Evolutionary conservation across 2,113 vertebrate genomes (phyloP), one percentile per base, ranked within the genome.

Genomic region (Anoplopoma fimbria): DNA sequence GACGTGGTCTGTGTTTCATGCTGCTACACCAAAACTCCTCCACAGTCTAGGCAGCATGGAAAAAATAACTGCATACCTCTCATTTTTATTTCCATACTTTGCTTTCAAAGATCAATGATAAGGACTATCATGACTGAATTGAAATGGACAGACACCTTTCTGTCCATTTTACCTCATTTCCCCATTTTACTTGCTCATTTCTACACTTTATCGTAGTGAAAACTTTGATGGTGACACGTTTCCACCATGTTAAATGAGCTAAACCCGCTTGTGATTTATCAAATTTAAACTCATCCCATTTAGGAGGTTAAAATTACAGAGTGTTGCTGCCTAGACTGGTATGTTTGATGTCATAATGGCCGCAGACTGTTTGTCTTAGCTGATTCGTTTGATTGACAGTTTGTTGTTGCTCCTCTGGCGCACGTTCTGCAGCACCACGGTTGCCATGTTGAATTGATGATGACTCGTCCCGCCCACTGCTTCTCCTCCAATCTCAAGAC

Each of bases 371-470:
- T 71, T 38, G 68, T 91, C 74, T 75, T 70, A 86, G 69, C 71
- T 75, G 74, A 80, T 82, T 23, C 25, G 27, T 78, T 63, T 83
- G 81, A 72, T 63, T 72, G 82, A 81, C 19, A 47, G 60, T 78
- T 49, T 84, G 70, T 25, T 80, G 65, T 84, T 31, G 82, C 65
- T 62, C 38, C 73, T 55, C 42, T 6, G 4, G 36, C 14, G 82
- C 77, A 87, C 42, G 21, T 77, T 75, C 40, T 81, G 85, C 75
- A 69, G 58, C 84, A 38, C 64, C 38, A 53, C 40, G 29, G 74
- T 81, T 73, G 83, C 82, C 78, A 82, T 89, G 47, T 70, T 83
- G 91, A 87, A 78, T 86, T 77, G 64, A 91, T 84, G 79, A 87
- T 38, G 57, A 77, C 73, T 76, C 9, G 19, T 61, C 61, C 75